phyloP scores from a whole-genome alignment of 1,140 invertebrate genomes.

The Drosophila novamexicana region DNA sequence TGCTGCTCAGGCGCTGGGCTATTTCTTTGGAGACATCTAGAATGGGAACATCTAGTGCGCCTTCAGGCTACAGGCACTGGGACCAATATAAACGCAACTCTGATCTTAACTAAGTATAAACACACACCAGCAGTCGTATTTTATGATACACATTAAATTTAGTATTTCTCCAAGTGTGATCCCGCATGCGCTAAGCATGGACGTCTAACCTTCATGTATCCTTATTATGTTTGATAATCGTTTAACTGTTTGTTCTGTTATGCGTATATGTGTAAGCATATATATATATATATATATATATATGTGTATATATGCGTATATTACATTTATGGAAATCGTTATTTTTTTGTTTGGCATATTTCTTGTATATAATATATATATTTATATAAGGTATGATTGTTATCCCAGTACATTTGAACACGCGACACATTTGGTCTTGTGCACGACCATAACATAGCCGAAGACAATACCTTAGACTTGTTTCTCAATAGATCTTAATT shows the following conservation, averaged over 20 bases:
- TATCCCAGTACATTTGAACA: constrained; percentile 4
- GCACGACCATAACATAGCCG: not conserved
- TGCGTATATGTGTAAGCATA: constrained; percentile 24
- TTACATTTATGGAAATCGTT: constrained; percentile 34
- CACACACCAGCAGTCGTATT: constrained; percentile 29
- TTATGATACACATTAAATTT: constrained; percentile 35
- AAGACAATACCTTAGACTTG: too few species aligned
- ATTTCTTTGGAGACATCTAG: constrained; percentile 84
- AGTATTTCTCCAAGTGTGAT: constrained; percentile 73
- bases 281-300: constrained; percentile 12
- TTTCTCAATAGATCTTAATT: not conserved
- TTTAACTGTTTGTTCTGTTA: constrained; percentile 56
- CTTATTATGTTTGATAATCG: constrained; percentile 61
- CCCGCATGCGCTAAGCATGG: constrained; percentile 15
- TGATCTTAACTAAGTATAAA: constrained; percentile 34
- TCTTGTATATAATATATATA: constrained; percentile 9
- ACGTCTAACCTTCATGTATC: constrained; percentile 50
- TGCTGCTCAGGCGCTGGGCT: constrained; percentile 86
- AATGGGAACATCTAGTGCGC: not conserved
- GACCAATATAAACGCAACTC: constrained; percentile 4
- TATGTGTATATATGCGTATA: constrained; percentile 22
- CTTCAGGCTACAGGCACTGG: not conserved
- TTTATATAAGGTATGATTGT: constrained; percentile 4
- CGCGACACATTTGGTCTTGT: constrained; percentile 14
- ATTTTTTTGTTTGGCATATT: constrained; percentile 27